Evolutionary conservation across 2,888 invertebrate species (phyloP).

Genomic region (Sminthurinus aureus): DNA sequence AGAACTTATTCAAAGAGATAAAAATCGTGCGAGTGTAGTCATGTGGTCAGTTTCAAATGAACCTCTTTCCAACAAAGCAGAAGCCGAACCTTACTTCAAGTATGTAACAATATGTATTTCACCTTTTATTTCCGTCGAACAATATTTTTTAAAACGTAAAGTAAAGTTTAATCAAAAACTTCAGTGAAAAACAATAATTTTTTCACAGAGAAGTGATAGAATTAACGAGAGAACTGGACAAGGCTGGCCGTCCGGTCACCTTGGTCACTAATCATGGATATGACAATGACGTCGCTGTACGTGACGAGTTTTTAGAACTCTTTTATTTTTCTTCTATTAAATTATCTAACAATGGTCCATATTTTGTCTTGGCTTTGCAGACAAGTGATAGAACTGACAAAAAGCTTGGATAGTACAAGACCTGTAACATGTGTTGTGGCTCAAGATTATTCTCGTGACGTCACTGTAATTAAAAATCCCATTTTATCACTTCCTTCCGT

Average conservation of each 20-base stretch:
- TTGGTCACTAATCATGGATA: not conserved
- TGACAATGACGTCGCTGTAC: not conserved
- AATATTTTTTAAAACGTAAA: not conserved
- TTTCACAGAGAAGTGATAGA: not conserved
- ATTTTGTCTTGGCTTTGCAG: conserved; percentile 41
- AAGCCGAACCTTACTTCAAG: conserved; percentile 84
- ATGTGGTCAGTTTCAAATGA: conserved; percentile 99
- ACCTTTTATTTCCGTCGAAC: not conserved
- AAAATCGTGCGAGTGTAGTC: conserved; percentile 92
- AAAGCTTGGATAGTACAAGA: conserved; percentile 47
- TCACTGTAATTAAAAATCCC: too few species aligned
- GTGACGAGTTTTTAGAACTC: not conserved
- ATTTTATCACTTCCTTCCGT: too few species aligned
- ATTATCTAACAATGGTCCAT: not conserved
- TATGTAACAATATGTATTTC: conserved; percentile 63
- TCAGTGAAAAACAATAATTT: not conserved
- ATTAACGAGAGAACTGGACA: not conserved
- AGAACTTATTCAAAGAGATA: conserved; percentile 88
- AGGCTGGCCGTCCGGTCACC: not conserved
- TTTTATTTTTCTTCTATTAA: not conserved
- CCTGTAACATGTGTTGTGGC: conserved; percentile 56
- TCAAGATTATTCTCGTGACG: conserved; percentile 49
- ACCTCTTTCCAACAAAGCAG: conserved; percentile 75
- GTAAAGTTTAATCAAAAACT: not conserved
- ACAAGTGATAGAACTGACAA: conserved; percentile 48